Conservation (phyloP, 2,797 vertebrate genomes). For the Peromyscus eremicus region DNA sequence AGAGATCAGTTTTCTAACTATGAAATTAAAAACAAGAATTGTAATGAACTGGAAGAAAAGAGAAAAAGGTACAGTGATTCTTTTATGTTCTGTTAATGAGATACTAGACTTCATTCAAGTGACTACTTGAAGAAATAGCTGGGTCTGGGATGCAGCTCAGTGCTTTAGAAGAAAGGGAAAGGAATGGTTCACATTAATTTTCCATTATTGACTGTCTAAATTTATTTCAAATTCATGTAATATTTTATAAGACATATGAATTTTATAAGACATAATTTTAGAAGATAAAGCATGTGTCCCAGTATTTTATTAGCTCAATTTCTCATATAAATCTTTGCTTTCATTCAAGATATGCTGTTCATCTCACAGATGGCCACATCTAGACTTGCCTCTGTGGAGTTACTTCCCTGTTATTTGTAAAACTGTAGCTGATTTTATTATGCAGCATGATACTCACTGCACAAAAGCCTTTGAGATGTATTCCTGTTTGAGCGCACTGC, state of each 20-base stretch:
- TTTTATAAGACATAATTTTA: constrained; percentile 28
- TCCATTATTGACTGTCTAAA: constrained; percentile 14
- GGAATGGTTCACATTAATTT: neutral
- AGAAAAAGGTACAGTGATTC: neutral
- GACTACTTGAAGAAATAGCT: neutral
- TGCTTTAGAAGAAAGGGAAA: neutral
- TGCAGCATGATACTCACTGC: constrained; percentile 31
- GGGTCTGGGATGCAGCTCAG: neutral
- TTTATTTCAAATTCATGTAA: constrained; percentile 52
- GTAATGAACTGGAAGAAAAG: neutral
- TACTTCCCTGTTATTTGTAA: constrained; percentile 51
- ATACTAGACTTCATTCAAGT: neutral
- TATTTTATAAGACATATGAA: constrained; percentile 36
- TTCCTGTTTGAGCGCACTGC: constrained; percentile 17
- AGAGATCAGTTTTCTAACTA: neutral
- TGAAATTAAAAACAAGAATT: neutral
- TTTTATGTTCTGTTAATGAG: neutral
- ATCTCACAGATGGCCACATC: neutral
- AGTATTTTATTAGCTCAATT: constrained; percentile 24
- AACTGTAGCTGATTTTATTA: constrained; percentile 68
- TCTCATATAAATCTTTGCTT: constrained; percentile 41
- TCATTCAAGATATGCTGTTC: constrained; percentile 9
- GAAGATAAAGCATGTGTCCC: neutral
- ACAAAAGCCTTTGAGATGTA: constrained; percentile 59
- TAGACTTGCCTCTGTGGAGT: constrained; percentile 42